Percentiles rank a stretch among this genome's conserved stretches.
These are phyloP conservation scores for Notocelia uddmanniana DNA, from an alignment of 2,888 invertebrate species.

Conservation along the genomic window DNA sequence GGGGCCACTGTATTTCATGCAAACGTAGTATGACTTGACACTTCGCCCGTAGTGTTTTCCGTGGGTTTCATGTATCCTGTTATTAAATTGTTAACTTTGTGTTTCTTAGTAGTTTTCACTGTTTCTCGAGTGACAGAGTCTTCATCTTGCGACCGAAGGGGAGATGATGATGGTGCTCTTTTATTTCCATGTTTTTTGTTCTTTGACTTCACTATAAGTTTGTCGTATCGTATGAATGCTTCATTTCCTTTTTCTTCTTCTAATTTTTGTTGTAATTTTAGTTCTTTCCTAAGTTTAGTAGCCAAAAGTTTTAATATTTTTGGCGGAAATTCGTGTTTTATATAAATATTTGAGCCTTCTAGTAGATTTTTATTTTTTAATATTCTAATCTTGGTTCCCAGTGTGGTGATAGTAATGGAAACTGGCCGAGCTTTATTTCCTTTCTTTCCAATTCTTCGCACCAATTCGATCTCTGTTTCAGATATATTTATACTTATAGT, in stretches of 20 bases:
- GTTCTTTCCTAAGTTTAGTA: too few species aligned
- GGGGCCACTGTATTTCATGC: conserved; percentile 9
- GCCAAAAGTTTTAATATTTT: conserved; percentile 13
- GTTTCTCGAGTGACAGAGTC: not conserved
- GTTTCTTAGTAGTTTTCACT: not conserved
- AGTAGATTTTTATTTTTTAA: not conserved
- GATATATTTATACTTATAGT: too few species aligned
- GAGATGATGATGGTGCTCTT: conserved; percentile 5
- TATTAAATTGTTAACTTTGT: not conserved
- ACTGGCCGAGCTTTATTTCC: not conserved
- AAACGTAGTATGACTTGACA: not conserved
- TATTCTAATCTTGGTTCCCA: not conserved
- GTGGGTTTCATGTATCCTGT: conserved; percentile 7
- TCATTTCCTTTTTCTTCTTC: too few species aligned
- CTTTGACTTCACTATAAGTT: too few species aligned
- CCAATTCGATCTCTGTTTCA: too few species aligned
- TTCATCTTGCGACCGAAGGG: not conserved
- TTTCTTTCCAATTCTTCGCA: not conserved
- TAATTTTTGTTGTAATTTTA: too few species aligned
- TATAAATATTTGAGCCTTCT: not conserved
- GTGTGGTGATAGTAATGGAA: conserved; percentile 1
- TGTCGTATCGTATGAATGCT: too few species aligned
- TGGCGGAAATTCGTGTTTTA: conserved; percentile 2
- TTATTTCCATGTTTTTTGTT: too few species aligned
- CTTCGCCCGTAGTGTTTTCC: too few species aligned